Conservation (phyloP, 2,888 invertebrate species). For the Thymelicus sylvestris region DNA sequence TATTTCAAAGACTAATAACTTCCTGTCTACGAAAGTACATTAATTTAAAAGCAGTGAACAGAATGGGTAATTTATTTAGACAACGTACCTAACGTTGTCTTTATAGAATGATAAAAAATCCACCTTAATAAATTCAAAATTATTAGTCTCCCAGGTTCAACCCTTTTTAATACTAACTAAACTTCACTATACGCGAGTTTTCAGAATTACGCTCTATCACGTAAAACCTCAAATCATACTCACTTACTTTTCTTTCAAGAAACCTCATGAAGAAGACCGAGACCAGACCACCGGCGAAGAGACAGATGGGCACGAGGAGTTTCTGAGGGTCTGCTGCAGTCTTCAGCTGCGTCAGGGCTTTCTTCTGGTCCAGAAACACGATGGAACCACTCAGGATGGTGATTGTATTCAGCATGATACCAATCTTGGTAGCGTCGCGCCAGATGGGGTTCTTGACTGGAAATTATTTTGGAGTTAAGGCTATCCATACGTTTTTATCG, state of each 20-base stretch:
- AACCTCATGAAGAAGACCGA: conserved; percentile 50
- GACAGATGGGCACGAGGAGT: conserved; percentile 52
- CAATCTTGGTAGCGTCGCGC: conserved; percentile 65
- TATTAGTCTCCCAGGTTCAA: no score
- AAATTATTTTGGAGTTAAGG: conserved; percentile 38
- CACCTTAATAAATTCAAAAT: no score
- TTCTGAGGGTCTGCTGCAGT: conserved; percentile 55
- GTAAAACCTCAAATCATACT: neutral
- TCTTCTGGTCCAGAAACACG: conserved; percentile 67
- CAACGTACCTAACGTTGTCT: no score
- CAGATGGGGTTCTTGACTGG: conserved; percentile 67
- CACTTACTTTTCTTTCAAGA: conserved; percentile 65
- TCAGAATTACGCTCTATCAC: no score
- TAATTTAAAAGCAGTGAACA: no score
- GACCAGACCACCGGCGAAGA: conserved; percentile 56
- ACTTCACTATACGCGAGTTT: no score
- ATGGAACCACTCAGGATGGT: conserved; percentile 64
- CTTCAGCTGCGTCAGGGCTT: conserved; percentile 59
- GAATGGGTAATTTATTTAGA: no score
- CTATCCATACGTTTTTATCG: no score
- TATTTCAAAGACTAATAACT: no score
- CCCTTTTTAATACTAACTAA: no score
- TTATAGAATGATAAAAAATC: no score
- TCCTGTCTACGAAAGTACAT: no score
- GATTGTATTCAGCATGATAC: conserved; percentile 59